These are phyloP conservation scores for Sporophila hypoxantha DNA, from an alignment of 2,113 vertebrate genomes.

Conservation along the genomic window DNA sequence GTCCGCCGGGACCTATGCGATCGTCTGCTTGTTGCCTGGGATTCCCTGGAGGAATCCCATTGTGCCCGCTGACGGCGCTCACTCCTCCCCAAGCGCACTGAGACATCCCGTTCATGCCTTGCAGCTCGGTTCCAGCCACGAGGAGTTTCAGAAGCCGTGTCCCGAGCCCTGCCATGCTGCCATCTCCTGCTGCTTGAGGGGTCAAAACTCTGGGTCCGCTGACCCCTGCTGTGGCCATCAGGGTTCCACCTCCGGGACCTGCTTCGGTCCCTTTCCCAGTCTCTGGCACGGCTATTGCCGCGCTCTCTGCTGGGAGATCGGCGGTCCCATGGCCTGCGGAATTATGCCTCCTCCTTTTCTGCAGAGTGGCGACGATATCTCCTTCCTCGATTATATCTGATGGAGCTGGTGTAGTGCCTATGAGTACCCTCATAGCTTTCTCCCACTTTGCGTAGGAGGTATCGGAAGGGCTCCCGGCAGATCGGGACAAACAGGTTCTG, in stretches of 20 bases:
- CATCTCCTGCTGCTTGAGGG: neutral
- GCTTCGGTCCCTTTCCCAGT: neutral
- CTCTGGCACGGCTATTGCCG: neutral
- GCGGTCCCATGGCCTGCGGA: neutral
- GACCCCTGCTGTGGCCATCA: neutral
- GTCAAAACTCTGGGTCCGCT: neutral
- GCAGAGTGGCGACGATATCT: neutral
- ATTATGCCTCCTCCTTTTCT: neutral
- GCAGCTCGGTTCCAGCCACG: rapidly evolving
- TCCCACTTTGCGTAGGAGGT: neutral
- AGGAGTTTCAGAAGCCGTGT: neutral
- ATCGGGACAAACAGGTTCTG: neutral
- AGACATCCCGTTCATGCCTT: rapidly evolving
- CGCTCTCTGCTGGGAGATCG: neutral
- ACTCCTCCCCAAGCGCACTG: neutral
- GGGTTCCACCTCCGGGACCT: rapidly evolving
- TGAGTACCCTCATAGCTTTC: neutral
- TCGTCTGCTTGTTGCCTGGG: rapidly evolving
- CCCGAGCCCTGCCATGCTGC: neutral
- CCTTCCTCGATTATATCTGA: neutral
- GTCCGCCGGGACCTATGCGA: rapidly evolving
- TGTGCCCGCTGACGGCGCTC: rapidly evolving
- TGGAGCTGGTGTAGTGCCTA: neutral
- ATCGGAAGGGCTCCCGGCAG: neutral
- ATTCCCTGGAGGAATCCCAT: rapidly evolving